Conservation (phyloP, 2,888 invertebrate genomes). For the Harpalus rubripes region DNA sequence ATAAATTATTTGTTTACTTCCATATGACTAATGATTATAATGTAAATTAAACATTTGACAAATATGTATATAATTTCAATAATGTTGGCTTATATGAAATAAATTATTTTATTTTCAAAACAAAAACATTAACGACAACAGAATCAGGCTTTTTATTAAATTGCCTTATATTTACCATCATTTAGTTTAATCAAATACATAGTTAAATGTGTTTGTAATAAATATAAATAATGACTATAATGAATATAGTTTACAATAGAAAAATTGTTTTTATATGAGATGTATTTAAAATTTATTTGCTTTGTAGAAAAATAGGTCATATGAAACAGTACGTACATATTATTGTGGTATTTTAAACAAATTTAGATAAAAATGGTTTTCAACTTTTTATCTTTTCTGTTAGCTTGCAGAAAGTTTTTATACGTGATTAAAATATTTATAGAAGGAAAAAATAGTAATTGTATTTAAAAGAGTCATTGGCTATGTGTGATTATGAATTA, state of each 20-base stretch:
- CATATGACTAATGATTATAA: slow-evolving; percentile 7
- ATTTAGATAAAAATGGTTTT: no score
- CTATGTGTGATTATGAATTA: no score
- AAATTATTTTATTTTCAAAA: background rate
- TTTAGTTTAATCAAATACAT: background rate
- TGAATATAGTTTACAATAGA: background rate
- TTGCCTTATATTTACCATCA: background rate
- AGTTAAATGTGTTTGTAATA: background rate
- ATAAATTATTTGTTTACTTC: background rate
- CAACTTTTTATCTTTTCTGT: no score
- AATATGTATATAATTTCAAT: slow-evolving; percentile 4
- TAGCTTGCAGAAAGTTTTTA: no score
- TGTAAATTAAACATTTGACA: background rate
- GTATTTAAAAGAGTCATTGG: no score
- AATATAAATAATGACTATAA: background rate
- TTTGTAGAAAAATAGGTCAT: no score
- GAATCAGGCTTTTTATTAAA: background rate
- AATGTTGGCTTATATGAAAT: slow-evolving; percentile 1
- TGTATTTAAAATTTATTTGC: no score
- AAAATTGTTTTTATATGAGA: background rate
- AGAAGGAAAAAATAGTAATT: no score
- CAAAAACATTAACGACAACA: background rate
- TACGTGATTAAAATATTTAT: no score
- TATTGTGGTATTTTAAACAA: no score
- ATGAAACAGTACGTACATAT: no score